Evolutionary conservation across 2,797 vertebrate species (phyloP), one percentile per base, ranked within the genome.

Genomic region (Cynopterus sphinx): DNA sequence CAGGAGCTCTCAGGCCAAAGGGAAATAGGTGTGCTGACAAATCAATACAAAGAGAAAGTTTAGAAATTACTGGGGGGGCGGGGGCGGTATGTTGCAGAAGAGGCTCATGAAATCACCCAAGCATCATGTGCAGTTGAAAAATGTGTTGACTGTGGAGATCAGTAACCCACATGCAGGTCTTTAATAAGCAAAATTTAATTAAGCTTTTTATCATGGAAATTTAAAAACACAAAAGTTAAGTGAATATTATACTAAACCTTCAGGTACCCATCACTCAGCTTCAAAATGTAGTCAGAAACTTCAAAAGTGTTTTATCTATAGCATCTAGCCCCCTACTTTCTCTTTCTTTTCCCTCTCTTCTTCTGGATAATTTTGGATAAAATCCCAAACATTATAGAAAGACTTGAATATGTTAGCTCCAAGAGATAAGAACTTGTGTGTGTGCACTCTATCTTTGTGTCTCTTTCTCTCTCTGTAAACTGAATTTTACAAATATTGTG

Each of bases 401-500:
- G 31, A 87, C 39, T 93, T 92, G 13, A 73, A 6, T 19, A 1
- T 26, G 10, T 86, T 91, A 46, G 28, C 51, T 73, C 28, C 46
- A 39, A 95, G 28, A 93, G 53, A 31, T 75, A 59, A 77, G 36
- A 12, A 41, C 22, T 87, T 9, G 0, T 22, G 2, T 43, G 16
- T 86, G 39, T 57, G 31, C 11, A 22, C 7, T 11, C n/a, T 57
- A 9, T 78, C 77, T 59, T 21, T 59, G 9, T 31, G 46, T 59
- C 22, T 75, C 57, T 89, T 2, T 36, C 26, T 88, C 10, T 41
- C 7, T 79, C 26, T 83, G 16, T 51, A 75, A 75, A 88, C 39
- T 78, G 31, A 73, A 81, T 92, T 43, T 90, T 74, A 89, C n/a
- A 89, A 94, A 95, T 59, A 67, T 16, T 75, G 15, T 87, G 22